Conservation (phyloP, 64 coral and sea anemone genomes). For the Montipora efflorescens region DNA sequence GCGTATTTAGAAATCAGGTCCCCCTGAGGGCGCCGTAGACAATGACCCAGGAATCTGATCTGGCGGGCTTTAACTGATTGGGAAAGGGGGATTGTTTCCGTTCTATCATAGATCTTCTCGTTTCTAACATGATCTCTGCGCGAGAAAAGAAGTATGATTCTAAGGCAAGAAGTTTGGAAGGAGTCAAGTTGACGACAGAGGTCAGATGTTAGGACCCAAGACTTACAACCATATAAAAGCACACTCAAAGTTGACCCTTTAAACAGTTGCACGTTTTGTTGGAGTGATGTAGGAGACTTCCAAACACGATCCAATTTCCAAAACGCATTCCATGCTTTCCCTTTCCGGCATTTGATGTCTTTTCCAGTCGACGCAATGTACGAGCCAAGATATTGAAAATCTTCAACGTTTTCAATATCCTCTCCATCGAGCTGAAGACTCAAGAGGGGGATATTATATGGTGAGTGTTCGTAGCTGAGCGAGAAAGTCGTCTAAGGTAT, state of each 20-base stretch:
- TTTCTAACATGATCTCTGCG: too few relatives aligned
- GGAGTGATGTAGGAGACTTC: too few relatives aligned
- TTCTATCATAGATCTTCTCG: too few relatives aligned
- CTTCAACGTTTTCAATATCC: not conserved
- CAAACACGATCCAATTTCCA: not conserved
- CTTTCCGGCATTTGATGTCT: not conserved
- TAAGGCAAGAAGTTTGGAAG: too few relatives aligned
- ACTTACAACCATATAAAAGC: slow-evolving; percentile 3
- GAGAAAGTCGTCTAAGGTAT: too few relatives aligned
- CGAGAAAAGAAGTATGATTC: too few relatives aligned
- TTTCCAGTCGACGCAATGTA: not conserved
- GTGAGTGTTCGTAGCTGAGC: not conserved
- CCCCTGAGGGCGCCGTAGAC: too few relatives aligned
- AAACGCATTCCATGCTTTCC: not conserved
- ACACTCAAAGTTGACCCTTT: not conserved
- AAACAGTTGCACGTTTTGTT: not conserved
- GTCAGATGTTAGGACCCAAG: not conserved
- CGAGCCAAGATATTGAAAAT: not conserved
- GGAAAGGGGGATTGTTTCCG: too few relatives aligned
- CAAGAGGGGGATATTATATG: not conserved
- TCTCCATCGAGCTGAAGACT: not conserved
- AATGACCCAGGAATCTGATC: too few relatives aligned
- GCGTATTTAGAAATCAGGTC: not conserved
- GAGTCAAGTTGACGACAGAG: not conserved
- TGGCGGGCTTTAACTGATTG: too few relatives aligned